Evolutionary conservation across 2,888 invertebrate species (phyloP).

Genomic region (Aethes cnicana): DNA sequence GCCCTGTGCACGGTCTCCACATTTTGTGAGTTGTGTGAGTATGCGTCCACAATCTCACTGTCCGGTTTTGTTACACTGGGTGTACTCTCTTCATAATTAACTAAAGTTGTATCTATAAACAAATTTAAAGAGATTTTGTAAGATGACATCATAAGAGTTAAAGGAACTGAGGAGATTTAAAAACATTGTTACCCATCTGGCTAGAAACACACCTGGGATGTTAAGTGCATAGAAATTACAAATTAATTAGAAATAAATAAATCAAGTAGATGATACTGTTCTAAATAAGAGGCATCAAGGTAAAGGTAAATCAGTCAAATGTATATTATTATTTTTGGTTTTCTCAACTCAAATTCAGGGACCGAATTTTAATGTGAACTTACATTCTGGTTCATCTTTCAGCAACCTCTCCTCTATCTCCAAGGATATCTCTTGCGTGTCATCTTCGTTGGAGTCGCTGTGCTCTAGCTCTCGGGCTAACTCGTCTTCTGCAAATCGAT

Average conservation of each 20-base stretch:
- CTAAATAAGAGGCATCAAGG: no score
- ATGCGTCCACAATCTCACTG: slow-evolving; percentile 62
- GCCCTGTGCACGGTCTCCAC: slow-evolving; percentile 61
- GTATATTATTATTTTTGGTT: no score
- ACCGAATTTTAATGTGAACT: slow-evolving; percentile 9
- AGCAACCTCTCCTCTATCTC: slow-evolving; percentile 76
- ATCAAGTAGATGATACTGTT: no score
- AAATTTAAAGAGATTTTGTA: neutral
- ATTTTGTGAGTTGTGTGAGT: slow-evolving; percentile 64
- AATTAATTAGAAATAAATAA: no score
- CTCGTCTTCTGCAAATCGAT: slow-evolving; percentile 77
- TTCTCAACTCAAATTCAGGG: no score
- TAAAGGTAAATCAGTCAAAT: no score
- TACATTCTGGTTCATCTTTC: slow-evolving; percentile 78
- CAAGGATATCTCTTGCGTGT: slow-evolving; percentile 73
- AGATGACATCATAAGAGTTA: no score
- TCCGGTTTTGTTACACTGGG: slow-evolving; percentile 48
- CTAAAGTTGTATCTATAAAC: slow-evolving; percentile 68
- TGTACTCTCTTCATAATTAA: slow-evolving; percentile 67
- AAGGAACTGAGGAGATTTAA: neutral
- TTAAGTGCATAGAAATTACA: no score
- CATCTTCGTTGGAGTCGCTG: slow-evolving; percentile 77
- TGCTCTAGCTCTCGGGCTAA: slow-evolving; percentile 73
- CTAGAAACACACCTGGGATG: no score
- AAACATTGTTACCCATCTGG: neutral